Evolutionary conservation across 2,113 vertebrate species (phyloP).

Genomic region (Catagonus wagneri): DNA sequence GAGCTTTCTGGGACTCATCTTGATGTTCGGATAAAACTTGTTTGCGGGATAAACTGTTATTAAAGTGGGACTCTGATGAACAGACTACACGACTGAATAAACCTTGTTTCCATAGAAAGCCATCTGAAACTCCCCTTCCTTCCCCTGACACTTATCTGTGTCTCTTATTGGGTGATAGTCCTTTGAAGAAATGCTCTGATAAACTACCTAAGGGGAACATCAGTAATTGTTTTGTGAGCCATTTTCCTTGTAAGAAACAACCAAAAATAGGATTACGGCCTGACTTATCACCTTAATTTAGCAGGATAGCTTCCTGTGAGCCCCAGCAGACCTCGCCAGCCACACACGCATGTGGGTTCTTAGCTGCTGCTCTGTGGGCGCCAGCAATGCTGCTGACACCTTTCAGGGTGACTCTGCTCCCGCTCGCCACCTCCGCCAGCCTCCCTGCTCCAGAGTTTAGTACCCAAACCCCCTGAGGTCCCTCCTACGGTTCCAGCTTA

Average conservation of each 20-base stretch:
- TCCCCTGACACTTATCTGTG: slow-evolving; percentile 40
- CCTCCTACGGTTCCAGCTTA: background rate
- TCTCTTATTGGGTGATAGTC: slow-evolving; percentile 37
- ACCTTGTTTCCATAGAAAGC: slow-evolving; percentile 63
- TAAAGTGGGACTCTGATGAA: slow-evolving; percentile 69
- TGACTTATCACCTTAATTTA: slow-evolving; percentile 74
- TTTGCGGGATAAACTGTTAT: slow-evolving; percentile 65
- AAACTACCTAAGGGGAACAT: slow-evolving; percentile 68
- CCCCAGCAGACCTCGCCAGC: background rate
- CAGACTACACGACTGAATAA: background rate
- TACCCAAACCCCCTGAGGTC: background rate
- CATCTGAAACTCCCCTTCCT: slow-evolving; percentile 37
- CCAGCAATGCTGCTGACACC: background rate
- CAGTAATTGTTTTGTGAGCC: slow-evolving; percentile 69
- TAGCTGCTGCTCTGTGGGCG: background rate
- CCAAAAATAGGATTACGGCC: slow-evolving; percentile 70
- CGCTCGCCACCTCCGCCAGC: background rate
- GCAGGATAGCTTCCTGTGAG: slow-evolving; percentile 44
- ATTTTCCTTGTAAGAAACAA: slow-evolving; percentile 68
- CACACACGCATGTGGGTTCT: accelerated
- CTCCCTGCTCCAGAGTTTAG: background rate
- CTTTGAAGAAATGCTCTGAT: slow-evolving; percentile 63
- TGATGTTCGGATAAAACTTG: background rate
- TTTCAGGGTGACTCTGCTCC: slow-evolving; percentile 48
- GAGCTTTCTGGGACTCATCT: slow-evolving; percentile 39